Evolutionary conservation across 2,888 invertebrate genomes (phyloP).

Genomic region (Hipparchia sbordonii): DNA sequence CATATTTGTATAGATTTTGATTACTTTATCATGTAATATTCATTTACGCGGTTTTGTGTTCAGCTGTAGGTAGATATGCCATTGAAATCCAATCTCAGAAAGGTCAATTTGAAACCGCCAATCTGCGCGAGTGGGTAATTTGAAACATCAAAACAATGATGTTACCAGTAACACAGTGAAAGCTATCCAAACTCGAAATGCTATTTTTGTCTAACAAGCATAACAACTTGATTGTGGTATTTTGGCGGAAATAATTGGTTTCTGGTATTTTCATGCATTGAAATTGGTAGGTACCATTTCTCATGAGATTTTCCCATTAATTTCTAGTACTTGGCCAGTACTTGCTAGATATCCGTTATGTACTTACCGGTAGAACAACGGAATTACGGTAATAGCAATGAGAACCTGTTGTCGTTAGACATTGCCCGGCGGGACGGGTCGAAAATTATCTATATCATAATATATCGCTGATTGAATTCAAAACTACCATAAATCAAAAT

Average conservation of each 20-base stretch:
- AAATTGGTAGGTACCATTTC: conserved; percentile 4
- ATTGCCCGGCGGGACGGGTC: no score
- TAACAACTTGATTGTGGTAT: conserved; percentile 32
- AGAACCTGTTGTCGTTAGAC: not conserved
- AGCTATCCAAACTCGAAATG: conserved; percentile 27
- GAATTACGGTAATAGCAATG: no score
- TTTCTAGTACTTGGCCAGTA: not conserved
- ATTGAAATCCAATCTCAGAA: not conserved
- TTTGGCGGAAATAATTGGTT: conserved; percentile 23
- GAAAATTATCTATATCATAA: no score
- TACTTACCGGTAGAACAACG: not conserved
- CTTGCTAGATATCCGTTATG: not conserved
- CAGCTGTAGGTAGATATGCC: not conserved
- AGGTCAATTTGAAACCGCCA: not conserved
- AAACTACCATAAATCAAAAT: no score
- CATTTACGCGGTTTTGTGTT: not conserved
- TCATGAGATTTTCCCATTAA: conserved; percentile 4
- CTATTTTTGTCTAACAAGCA: conserved; percentile 24
- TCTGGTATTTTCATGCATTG: conserved; percentile 9
- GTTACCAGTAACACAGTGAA: conserved; percentile 25
- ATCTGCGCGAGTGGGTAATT: not conserved
- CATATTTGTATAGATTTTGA: no score
- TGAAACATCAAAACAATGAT: conserved; percentile 16
- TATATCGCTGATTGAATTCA: no score
- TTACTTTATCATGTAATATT: no score